Conservation (phyloP, 2,888 invertebrate species). For the Drosophila barbarae region DNA sequence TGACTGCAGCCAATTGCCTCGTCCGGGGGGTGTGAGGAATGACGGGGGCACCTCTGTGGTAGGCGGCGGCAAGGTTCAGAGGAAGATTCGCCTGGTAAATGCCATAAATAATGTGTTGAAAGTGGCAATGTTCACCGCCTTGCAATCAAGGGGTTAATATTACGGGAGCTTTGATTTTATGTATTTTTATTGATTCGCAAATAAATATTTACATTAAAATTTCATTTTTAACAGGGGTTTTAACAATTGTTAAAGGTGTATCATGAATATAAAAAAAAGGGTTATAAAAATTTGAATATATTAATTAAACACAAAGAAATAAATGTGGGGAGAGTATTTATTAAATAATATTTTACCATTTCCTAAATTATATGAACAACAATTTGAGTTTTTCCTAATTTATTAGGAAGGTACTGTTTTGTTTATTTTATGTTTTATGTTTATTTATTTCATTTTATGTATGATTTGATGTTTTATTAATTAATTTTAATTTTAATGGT, state of each 20-base stretch:
- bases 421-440: too few species aligned
- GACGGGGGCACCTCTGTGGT: slow-evolving; percentile 1
- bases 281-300: too few species aligned
- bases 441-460: too few species aligned
- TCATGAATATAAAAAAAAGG: too few species aligned
- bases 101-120: slow-evolving; percentile 4
- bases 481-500: too few species aligned
- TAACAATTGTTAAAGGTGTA: too few species aligned
- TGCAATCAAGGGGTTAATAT: too few species aligned
- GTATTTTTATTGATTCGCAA: background rate
- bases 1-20: slow-evolving; percentile 6
- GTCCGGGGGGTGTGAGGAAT: slow-evolving; percentile 1
- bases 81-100: background rate
- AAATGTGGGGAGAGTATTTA: background rate
- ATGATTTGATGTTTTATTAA: too few species aligned
- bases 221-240: background rate
- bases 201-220: background rate
- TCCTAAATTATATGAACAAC: too few species aligned
- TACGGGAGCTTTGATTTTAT: background rate
- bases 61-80: slow-evolving; percentile 12
- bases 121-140: background rate
- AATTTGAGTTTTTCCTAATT: too few species aligned
- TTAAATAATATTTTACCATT: too few species aligned
- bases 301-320: background rate
- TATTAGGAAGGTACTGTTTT: too few species aligned